Base-by-base conservation (phyloP, 2,797 vertebrate genomes). In the Selene dorsalis region DNA sequence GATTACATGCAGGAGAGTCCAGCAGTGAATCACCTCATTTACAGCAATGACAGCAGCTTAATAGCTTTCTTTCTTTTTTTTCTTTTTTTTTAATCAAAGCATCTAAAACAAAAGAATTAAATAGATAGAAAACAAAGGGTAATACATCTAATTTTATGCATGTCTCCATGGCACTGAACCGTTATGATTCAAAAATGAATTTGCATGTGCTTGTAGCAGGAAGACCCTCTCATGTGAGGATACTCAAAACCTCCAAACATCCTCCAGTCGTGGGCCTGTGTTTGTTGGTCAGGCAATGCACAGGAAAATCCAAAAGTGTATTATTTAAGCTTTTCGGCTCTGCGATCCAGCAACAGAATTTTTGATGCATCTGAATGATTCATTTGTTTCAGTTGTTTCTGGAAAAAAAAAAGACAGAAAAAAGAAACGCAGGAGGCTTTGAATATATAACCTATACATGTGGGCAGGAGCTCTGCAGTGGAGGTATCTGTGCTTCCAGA, bases 311-410 rank as follows among this genome's bases (percentile, higher is more conserved):
- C 1, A 0, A 10, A 28, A 26, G 4, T 83, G 16, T 60, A 59
- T 85, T 76, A 79, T 77, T 72, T 30, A 72, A 64, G 35, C 73
- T 35, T 20, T 45, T 61, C 8, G 0, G 59, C 56, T 56, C 41
- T 26, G n/a, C 70, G 39, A 50, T 59, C 22, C 41, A 64, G 68
- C 52, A 70, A 53, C 69, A 66, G 64, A 63, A 45, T 28, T 41
- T 60, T 30, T 24, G 26, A 70, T 73, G 58, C 59, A 16, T 63
- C 58, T 85, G 22, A 80, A 84, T 87, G 47, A 77, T 81, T 83
- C 4, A 84, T 83, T 47, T 64, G 57, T 69, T 77, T 60, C 41
- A 48, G 39, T 41, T 76, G 60, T 67, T 56, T 55, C 69, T 62
- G 22, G 6, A 14, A 12, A 22, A 57, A 45, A 24, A 48, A 18